These are phyloP conservation scores for Cephus rjabovi DNA, from an alignment of 2,888 invertebrate genomes.

Conservation along the genomic window DNA sequence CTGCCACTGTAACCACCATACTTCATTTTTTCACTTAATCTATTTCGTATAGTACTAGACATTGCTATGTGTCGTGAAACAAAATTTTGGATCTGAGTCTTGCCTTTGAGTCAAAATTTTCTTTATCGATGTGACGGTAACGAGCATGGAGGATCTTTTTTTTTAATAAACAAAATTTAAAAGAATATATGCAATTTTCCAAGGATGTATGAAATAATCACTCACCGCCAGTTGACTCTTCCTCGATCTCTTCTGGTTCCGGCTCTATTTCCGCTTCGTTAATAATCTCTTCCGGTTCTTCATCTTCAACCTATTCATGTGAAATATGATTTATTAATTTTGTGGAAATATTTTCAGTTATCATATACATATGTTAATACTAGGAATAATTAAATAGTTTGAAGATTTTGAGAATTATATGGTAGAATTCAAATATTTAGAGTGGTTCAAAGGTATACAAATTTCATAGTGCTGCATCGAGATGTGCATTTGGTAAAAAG, in stretches of 20 bases:
- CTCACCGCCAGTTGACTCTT: slow-evolving; percentile 61
- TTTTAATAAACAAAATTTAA: slow-evolving; percentile 7
- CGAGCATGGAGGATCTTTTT: slow-evolving; percentile 49
- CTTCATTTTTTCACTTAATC: slow-evolving; percentile 36
- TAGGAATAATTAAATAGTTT: background rate
- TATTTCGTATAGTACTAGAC: background rate
- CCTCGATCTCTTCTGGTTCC: slow-evolving; percentile 53
- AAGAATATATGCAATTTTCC: background rate
- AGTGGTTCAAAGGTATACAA: too few species aligned
- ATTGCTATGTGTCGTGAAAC: background rate
- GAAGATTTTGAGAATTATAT: background rate
- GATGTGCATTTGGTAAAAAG: too few species aligned
- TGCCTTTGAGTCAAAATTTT: background rate
- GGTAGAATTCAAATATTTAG: background rate
- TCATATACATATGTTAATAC: background rate
- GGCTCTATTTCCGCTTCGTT: slow-evolving; percentile 53
- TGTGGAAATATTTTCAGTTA: background rate
- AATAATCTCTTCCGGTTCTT: slow-evolving; percentile 53
- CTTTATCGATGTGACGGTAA: background rate
- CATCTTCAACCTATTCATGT: slow-evolving; percentile 45
- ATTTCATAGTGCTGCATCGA: too few species aligned
- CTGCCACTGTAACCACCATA: slow-evolving; percentile 80
- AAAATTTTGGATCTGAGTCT: background rate
- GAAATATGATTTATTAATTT: background rate
- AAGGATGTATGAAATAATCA: slow-evolving; percentile 5